Conservation (phyloP, 1,140 invertebrate genomes). For the Helicorthomorpha holstii region DNA sequence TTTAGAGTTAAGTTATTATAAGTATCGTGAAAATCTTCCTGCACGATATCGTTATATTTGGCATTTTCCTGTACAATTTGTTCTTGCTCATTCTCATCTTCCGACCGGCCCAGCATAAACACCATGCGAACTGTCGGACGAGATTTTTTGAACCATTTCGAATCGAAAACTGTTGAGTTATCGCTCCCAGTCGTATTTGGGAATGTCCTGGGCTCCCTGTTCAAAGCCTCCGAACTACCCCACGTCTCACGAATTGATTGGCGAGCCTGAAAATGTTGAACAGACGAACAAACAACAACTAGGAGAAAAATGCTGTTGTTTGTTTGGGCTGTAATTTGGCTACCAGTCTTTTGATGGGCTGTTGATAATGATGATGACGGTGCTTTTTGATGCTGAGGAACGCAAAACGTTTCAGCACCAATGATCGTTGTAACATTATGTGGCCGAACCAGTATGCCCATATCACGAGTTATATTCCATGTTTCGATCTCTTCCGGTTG, state of each 20-base stretch:
- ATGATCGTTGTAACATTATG: not conserved
- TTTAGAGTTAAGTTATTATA: conserved; percentile 89
- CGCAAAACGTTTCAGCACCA: not conserved
- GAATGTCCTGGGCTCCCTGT: not conserved
- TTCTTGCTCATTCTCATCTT: conserved; percentile 33
- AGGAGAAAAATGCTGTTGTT: conserved; percentile 37
- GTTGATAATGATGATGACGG: not conserved
- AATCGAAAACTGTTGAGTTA: not conserved
- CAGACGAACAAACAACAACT: conserved; percentile 53
- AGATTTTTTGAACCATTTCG: not conserved
- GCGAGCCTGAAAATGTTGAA: conserved; percentile 43
- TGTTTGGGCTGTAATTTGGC: conserved; percentile 7
- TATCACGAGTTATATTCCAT: not conserved
- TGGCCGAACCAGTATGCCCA: not conserved
- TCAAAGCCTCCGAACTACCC: conserved; percentile 27
- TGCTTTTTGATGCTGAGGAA: no score
- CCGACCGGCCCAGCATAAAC: conserved; percentile 18
- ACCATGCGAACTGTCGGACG: not conserved
- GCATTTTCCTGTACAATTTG: conserved; percentile 41
- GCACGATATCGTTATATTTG: conserved; percentile 63
- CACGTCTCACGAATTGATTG: conserved; percentile 61
- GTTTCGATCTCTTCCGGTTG: not conserved
- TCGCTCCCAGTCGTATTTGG: not conserved
- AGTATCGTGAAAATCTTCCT: conserved; percentile 71
- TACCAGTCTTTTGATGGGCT: conserved; percentile 15